A percentile compares a stretch with the other conserved stretches of the same genome.
Evolutionary conservation across 2,888 invertebrate species (phyloP).

Genomic region (Xestoiulus laeticollis): DNA sequence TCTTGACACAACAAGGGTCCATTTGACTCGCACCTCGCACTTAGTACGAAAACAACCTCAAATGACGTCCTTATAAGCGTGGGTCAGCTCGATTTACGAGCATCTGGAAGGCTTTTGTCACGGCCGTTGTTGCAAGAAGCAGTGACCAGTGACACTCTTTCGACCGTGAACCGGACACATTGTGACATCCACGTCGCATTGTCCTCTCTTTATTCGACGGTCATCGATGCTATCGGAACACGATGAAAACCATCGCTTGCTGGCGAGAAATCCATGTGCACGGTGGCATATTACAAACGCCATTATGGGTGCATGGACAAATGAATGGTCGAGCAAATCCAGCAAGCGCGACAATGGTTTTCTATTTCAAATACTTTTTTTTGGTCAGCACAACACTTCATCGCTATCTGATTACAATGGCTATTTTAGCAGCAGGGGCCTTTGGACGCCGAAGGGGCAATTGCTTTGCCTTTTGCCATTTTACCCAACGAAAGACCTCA

Average conservation of each 20-base stretch:
- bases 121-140: not conserved
- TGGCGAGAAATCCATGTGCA: not conserved
- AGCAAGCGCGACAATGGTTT: not conserved
- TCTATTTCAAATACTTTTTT: not conserved
- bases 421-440: constrained; percentile 30
- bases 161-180: constrained; percentile 8
- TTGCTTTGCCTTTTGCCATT: not conserved
- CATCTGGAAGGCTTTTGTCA: not conserved
- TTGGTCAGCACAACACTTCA: not conserved
- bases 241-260: constrained; percentile 15
- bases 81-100: not conserved
- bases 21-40: not conserved
- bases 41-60: not conserved
- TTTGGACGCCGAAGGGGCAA: not conserved
- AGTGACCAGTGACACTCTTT: constrained; percentile 7
- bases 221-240: constrained; percentile 18
- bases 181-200: constrained; percentile 4
- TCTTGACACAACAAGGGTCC: not conserved
- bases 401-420: constrained; percentile 5
- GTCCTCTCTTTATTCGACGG: not conserved
- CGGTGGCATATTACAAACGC: not conserved
- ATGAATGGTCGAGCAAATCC: not conserved
- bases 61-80: not conserved
- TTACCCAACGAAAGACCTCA: not conserved
- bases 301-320: not conserved